phyloP scores from a whole-genome alignment of 2,797 vertebrate species.

The Pempheris klunzingeri region DNA sequence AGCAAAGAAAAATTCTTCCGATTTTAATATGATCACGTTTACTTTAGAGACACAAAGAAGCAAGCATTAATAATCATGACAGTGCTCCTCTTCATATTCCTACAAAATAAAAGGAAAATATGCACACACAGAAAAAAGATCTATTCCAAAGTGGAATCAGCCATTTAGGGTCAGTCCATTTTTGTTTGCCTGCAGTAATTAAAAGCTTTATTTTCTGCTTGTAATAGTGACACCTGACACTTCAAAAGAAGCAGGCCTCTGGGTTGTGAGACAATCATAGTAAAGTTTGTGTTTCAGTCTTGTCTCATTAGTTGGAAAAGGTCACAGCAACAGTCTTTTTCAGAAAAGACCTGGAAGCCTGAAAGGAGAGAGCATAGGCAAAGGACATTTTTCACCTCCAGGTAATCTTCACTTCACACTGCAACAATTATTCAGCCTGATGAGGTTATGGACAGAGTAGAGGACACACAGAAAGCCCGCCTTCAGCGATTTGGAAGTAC shows the following conservation, averaged over 20 bases:
- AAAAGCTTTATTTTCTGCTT: slow-evolving; percentile 22
- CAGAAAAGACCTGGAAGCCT: slow-evolving; percentile 32
- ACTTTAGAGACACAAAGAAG: neutral
- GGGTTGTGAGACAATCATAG: slow-evolving; percentile 33
- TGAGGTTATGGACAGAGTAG: slow-evolving; percentile 71
- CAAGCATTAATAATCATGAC: slow-evolving; percentile 6
- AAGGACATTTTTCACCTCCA: slow-evolving; percentile 71
- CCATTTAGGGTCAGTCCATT: slow-evolving; percentile 31
- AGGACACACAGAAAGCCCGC: slow-evolving; percentile 58
- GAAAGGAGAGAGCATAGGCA: slow-evolving; percentile 30
- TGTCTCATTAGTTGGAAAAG: slow-evolving; percentile 56
- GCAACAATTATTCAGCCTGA: slow-evolving; percentile 77
- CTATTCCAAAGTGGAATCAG: slow-evolving; percentile 17
- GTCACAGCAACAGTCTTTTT: slow-evolving; percentile 34
- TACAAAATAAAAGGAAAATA: slow-evolving; percentile 9
- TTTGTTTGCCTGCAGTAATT: slow-evolving; percentile 41
- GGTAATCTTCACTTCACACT: slow-evolving; percentile 65
- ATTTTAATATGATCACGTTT: neutral
- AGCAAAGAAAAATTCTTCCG: neutral
- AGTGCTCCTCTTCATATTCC: slow-evolving; percentile 3
- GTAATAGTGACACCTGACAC: slow-evolving; percentile 33
- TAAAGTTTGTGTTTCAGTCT: slow-evolving; percentile 55
- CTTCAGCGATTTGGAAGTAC: slow-evolving; percentile 55
- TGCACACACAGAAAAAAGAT: neutral
- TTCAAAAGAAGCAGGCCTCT: slow-evolving; percentile 33